Percentiles rank a stretch among this genome's conserved stretches.
Evolutionary conservation across 2,113 vertebrate species (phyloP).

Genomic region (Cephalophus harveyi): DNA sequence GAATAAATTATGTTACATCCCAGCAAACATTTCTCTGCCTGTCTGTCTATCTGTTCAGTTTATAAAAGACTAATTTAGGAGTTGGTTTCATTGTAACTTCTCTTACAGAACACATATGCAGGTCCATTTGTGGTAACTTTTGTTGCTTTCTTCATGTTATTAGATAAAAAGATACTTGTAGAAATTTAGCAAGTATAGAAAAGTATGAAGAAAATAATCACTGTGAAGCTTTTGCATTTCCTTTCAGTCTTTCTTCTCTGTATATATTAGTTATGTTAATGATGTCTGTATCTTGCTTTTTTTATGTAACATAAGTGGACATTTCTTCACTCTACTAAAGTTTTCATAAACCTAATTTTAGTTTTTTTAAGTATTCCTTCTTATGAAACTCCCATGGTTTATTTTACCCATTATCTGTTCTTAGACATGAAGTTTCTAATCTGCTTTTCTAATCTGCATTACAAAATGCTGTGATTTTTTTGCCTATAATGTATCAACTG

Average conservation of each 20-base stretch:
- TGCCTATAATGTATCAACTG: background rate
- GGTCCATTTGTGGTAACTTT: background rate
- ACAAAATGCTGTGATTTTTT: background rate
- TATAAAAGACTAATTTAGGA: background rate
- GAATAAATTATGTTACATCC: background rate
- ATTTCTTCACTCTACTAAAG: background rate
- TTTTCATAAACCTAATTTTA: background rate
- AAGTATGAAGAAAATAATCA: background rate
- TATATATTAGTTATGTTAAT: background rate
- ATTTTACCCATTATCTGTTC: background rate
- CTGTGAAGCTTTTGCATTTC: background rate
- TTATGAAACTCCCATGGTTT: background rate
- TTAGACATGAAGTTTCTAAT: background rate
- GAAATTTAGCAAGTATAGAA: conserved; percentile 3
- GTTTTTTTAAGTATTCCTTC: background rate
- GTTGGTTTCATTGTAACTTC: background rate
- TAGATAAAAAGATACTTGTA: background rate
- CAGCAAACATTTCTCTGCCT: background rate
- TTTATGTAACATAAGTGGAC: background rate
- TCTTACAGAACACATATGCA: background rate
- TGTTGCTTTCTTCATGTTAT: conserved; percentile 11
- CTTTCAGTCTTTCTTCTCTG: background rate
- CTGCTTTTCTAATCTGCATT: background rate
- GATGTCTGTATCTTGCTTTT: background rate
- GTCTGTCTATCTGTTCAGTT: background rate